These are phyloP conservation scores for Formica selysi DNA, from an alignment of 1,140 invertebrate genomes.

Conservation along the genomic window DNA sequence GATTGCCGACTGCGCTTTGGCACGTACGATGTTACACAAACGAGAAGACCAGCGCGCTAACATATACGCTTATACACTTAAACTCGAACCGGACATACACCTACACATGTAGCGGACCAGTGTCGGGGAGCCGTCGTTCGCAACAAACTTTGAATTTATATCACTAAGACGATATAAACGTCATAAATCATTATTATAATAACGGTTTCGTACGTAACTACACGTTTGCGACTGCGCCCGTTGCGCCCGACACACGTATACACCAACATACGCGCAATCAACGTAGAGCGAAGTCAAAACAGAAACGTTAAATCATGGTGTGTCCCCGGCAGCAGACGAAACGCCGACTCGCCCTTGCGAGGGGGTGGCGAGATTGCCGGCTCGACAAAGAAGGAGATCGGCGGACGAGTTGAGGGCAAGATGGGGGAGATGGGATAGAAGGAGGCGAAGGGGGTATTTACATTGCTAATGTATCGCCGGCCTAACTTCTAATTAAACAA, in stretches of 20 bases:
- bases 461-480: slow-evolving; percentile 86
- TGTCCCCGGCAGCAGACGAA: slow-evolving; percentile 70
- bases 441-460: slow-evolving; percentile 79
- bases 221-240: slow-evolving; percentile 50
- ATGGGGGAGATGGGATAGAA: neutral
- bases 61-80: neutral
- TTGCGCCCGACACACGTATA: slow-evolving; percentile 22
- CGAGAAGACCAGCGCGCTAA: slow-evolving; percentile 14
- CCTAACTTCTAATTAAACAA: slow-evolving; percentile 87
- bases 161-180: slow-evolving; percentile 83
- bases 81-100: slow-evolving; percentile 33
- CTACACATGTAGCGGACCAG: slow-evolving; percentile 8
- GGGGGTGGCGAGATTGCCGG: slow-evolving; percentile 30
- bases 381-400: slow-evolving; percentile 48
- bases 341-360: slow-evolving; percentile 48
- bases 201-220: slow-evolving; percentile 73
- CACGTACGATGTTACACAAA: slow-evolving; percentile 50
- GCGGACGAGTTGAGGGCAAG: slow-evolving; percentile 45
- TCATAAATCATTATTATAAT: slow-evolving; percentile 84
- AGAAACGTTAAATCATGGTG: slow-evolving; percentile 76
- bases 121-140: slow-evolving; percentile 68
- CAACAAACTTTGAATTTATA: slow-evolving; percentile 85
- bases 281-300: slow-evolving; percentile 69
- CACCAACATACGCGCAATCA: slow-evolving; percentile 30
- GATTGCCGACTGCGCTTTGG: slow-evolving; percentile 55